phyloP scores from a whole-genome alignment of 1,140 invertebrate genomes.

The Drosophila parvula region DNA sequence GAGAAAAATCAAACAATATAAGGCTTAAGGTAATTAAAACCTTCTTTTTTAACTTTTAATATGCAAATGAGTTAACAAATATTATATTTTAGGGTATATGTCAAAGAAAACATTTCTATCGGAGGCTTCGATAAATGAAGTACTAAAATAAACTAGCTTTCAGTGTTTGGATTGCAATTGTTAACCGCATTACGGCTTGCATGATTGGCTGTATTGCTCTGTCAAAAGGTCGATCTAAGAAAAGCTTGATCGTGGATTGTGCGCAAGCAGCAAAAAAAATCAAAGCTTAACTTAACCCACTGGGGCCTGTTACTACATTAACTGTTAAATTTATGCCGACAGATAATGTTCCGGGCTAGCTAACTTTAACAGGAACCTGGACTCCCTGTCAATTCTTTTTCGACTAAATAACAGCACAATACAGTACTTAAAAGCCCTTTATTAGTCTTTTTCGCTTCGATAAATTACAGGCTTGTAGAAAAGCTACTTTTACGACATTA shows the following conservation, averaged over 20 bases:
- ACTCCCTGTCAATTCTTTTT: not conserved
- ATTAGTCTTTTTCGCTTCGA: no score
- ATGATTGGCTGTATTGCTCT: constrained; percentile 33
- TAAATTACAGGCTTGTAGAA: no score
- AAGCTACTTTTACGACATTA: no score
- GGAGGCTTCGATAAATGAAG: no score
- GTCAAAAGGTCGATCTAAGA: constrained; percentile 41
- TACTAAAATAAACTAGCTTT: not conserved
- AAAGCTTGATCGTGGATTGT: constrained; percentile 23
- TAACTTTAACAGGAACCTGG: not conserved
- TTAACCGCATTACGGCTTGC: constrained; percentile 5
- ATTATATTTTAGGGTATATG: not conserved
- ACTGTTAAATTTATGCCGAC: no score
- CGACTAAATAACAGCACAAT: no score
- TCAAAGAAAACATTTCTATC: not conserved
- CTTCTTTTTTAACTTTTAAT: not conserved
- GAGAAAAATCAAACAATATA: not conserved
- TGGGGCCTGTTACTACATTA: no score
- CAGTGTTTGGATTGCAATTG: not conserved
- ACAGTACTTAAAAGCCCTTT: no score
- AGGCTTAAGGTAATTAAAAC: no score
- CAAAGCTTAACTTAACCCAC: constrained; percentile 32
- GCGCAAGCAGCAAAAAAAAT: constrained; percentile 14
- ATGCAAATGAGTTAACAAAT: not conserved
- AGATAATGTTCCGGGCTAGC: not conserved